Evolutionary conservation across 2,888 invertebrate genomes (phyloP), one percentile per base, ranked within the genome.

Genomic region (Euplagia quadripunctaria): DNA sequence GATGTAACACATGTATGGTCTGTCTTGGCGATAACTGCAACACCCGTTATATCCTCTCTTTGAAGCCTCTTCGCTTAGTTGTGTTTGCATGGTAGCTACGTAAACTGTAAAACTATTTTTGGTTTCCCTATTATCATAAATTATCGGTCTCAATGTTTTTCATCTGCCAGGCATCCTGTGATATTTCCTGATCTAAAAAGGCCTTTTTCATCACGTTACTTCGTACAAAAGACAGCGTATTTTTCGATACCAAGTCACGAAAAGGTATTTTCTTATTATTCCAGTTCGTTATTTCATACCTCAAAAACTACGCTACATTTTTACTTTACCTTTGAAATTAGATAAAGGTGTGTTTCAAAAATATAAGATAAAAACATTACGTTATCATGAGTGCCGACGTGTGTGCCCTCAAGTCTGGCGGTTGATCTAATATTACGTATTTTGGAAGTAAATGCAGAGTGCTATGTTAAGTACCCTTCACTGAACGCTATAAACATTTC

Each of bases 371-470:
- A 51, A 67, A 63, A 64, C 63, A 20, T 17, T 31, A 61, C 63
- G 42, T 31, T 31, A 49, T 42, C 16, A 49, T 16, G 63, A 69
- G 63, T 63, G 69, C 61, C 46, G 17, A 63, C 63, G 61, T 31
- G 20, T n/a, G 55, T 20, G 61, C 58, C 42, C 31, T 42, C n/a
- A 12, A 46, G 61, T 69, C n/a, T 69, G 63, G 31, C 46, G n/a
- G 46, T 31, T 63, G 69, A 69, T 69, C 69, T 63, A 69, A 69
- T 69, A 69, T 46, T 16, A 63, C 6, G 31, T 31, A 55, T 51
- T 69, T 46, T 61, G 46, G 61, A 46, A 17, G 17, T 49, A 49
- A 63, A 8, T 31, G 61, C 16, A 61, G 61, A 61, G 31, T 61
- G 61, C 31, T 31, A 31, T 14, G 14, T 31, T 61, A 31, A 61